phyloP scores from a whole-genome alignment of 2,797 vertebrate species.

The Myripristis jacobus region DNA sequence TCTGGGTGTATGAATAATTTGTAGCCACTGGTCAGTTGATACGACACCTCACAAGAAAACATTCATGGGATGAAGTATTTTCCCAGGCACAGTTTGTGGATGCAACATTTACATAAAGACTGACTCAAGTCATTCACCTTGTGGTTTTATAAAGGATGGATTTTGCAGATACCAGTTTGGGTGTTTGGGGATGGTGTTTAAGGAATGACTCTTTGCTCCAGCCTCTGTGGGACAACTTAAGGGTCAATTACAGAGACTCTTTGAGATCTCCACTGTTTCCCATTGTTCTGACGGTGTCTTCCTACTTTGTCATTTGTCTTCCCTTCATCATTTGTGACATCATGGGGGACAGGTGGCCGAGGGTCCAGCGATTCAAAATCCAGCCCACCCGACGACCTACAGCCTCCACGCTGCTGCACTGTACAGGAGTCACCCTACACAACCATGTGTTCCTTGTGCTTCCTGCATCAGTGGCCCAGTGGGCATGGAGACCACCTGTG shows the following conservation, averaged over 20 bases:
- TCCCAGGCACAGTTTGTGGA: slow-evolving; percentile 24
- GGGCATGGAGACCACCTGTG: slow-evolving; percentile 80
- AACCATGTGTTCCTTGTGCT: slow-evolving; percentile 82
- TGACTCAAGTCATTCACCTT: background rate
- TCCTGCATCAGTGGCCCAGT: slow-evolving; percentile 81
- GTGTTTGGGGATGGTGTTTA: slow-evolving; percentile 52
- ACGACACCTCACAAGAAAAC: slow-evolving; percentile 29
- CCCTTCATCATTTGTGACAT: slow-evolving; percentile 79
- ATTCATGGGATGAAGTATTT: slow-evolving; percentile 24
- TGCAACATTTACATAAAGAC: slow-evolving; percentile 11
- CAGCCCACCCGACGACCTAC: slow-evolving; percentile 74
- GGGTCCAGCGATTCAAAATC: slow-evolving; percentile 80
- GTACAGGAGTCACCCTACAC: slow-evolving; percentile 78
- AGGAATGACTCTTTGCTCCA: slow-evolving; percentile 74
- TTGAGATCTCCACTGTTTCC: slow-evolving; percentile 82
- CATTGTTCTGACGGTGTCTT: slow-evolving; percentile 77
- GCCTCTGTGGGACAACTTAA: slow-evolving; percentile 78
- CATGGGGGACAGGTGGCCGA: slow-evolving; percentile 75
- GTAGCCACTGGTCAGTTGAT: slow-evolving; percentile 59
- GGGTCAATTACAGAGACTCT: slow-evolving; percentile 73
- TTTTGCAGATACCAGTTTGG: slow-evolving; percentile 18
- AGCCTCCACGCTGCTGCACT: slow-evolving; percentile 75
- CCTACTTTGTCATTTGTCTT: slow-evolving; percentile 79
- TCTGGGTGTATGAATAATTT: slow-evolving; percentile 68
- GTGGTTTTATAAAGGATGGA: slow-evolving; percentile 54